Percentiles rank a stretch among this genome's conserved stretches.
These are phyloP conservation scores for Apotomis turbidana DNA, from an alignment of 2,888 invertebrate species.

Conservation along the genomic window DNA sequence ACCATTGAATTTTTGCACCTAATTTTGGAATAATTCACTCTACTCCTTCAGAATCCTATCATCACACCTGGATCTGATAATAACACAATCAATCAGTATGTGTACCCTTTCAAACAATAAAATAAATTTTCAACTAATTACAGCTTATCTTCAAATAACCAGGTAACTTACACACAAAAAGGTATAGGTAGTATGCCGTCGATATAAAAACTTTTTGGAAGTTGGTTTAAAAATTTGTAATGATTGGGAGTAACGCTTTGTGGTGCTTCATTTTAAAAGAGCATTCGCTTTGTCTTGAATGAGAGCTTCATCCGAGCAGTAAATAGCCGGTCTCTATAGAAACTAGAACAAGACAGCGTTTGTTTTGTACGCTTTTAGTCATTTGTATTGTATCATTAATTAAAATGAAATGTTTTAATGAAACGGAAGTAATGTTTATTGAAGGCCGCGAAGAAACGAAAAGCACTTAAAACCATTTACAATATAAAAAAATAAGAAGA, in stretches of 20 bases:
- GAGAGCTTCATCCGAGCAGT: conserved; percentile 28
- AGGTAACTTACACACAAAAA: too few species aligned
- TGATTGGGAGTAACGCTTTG: conserved; percentile 19
- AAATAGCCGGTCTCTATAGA: conserved; percentile 15
- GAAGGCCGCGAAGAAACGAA: neutral
- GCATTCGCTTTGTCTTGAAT: conserved; percentile 54
- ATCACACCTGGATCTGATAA: too few species aligned
- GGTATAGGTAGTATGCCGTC: too few species aligned
- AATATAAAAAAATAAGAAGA: too few species aligned
- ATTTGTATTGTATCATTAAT: neutral
- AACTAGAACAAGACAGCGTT: conserved; percentile 21
- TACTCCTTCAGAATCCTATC: too few species aligned
- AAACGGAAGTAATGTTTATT: neutral
- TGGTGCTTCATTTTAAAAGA: conserved; percentile 40
- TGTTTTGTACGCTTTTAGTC: conserved; percentile 10
- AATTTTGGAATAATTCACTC: too few species aligned
- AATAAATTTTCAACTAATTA: too few species aligned
- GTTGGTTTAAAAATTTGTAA: conserved; percentile 6
- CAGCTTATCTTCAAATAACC: too few species aligned
- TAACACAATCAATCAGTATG: too few species aligned
- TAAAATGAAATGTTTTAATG: neutral
- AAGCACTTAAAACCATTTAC: neutral
- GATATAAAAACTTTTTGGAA: too few species aligned
- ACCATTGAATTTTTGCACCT: too few species aligned
- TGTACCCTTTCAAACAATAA: too few species aligned